These are phyloP conservation scores for Anseranas semipalmata DNA, from an alignment of 2,113 vertebrate species.

Conservation along the genomic window DNA sequence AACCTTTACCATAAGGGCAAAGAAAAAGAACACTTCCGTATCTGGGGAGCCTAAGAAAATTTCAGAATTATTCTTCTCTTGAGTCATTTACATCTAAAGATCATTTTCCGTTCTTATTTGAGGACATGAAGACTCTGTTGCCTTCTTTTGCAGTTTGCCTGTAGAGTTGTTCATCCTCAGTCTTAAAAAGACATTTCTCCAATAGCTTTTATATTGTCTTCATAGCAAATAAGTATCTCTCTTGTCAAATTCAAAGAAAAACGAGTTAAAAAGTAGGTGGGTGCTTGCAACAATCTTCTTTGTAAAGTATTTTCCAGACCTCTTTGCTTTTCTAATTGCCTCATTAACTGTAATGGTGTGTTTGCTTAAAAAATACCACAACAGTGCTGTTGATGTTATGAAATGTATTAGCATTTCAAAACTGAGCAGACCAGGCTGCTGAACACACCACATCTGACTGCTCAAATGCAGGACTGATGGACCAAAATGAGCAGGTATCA, in stretches of 20 bases:
- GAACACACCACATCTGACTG: background rate
- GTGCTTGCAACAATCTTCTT: background rate
- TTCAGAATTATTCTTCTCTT: background rate
- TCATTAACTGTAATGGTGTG: background rate
- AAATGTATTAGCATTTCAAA: background rate
- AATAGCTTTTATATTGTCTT: background rate
- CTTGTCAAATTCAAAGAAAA: background rate
- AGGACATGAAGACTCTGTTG: background rate
- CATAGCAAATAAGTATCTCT: background rate
- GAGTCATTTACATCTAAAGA: background rate
- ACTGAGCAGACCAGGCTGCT: background rate
- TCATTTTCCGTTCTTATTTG: background rate
- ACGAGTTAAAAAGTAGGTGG: background rate
- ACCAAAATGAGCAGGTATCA: conserved; percentile 36
- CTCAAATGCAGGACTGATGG: conserved; percentile 23
- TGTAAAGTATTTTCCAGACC: background rate
- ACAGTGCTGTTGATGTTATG: fast-evolving
- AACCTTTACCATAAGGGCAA: background rate
- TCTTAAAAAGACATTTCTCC: background rate
- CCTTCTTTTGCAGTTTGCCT: background rate
- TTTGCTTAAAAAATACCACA: background rate
- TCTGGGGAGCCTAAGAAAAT: background rate
- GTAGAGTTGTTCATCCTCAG: background rate
- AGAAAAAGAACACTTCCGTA: background rate
- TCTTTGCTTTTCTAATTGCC: background rate